These are phyloP conservation scores for Pelvicachromis taeniatus DNA, from an alignment of 2,113 vertebrate genomes.

Conservation along the genomic window DNA sequence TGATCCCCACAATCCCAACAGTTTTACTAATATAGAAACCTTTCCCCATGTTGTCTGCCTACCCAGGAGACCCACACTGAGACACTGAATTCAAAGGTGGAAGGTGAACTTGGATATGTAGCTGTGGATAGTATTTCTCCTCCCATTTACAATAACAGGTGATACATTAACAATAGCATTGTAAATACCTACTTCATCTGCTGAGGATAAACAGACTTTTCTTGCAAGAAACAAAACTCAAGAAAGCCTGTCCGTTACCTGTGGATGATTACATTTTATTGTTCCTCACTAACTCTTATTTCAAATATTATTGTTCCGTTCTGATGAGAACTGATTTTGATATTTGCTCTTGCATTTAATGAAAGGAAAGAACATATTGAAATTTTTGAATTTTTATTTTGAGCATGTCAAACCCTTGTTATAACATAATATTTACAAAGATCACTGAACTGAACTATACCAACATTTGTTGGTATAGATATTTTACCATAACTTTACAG, in stretches of 20 bases:
- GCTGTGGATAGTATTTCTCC: constrained; percentile 12
- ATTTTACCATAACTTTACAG: background rate
- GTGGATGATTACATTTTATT: background rate
- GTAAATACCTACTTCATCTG: background rate
- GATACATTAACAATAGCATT: constrained; percentile 60
- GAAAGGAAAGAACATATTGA: background rate
- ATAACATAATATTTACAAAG: background rate
- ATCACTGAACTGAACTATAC: background rate
- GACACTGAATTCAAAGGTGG: background rate
- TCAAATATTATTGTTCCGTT: background rate
- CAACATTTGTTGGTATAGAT: background rate
- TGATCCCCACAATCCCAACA: constrained; percentile 65
- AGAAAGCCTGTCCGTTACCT: background rate
- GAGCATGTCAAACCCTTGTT: background rate
- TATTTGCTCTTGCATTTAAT: background rate
- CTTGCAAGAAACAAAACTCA: background rate
- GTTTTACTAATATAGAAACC: constrained; percentile 87
- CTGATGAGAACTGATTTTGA: background rate
- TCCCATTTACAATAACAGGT: constrained; percentile 49
- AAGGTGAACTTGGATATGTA: constrained; percentile 33
- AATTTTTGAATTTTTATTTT: background rate
- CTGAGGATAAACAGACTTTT: background rate
- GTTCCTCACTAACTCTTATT: background rate
- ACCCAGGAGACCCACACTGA: background rate
- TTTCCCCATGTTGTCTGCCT: constrained; percentile 78